Evolutionary conservation across 2,113 vertebrate species (phyloP).

Genomic region (Nothocercus julius): DNA sequence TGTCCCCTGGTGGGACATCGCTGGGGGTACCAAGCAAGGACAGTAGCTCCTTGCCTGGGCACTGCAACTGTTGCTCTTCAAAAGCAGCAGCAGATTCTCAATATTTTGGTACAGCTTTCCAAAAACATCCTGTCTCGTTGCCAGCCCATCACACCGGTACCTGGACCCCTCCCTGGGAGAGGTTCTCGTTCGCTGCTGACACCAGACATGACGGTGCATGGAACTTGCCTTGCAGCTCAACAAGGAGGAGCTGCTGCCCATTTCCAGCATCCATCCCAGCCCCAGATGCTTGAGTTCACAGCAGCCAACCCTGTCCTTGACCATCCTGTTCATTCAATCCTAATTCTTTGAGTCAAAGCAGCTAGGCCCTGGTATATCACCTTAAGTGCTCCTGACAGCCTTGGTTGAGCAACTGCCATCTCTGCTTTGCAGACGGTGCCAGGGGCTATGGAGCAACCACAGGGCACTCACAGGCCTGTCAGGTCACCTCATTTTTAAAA

Average conservation of each 20-base stretch:
- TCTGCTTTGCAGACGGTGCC: background rate
- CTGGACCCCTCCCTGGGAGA: background rate
- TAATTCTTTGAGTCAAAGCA: background rate
- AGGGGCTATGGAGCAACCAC: background rate
- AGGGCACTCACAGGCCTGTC: background rate
- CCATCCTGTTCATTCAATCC: background rate
- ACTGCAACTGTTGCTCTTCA: background rate
- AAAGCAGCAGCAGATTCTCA: background rate
- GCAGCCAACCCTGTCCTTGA: background rate
- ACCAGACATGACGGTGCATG: background rate
- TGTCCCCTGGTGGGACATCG: background rate
- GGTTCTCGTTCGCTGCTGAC: background rate
- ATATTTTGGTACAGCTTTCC: background rate
- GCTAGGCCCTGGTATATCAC: background rate
- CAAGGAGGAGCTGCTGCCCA: background rate
- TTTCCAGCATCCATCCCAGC: background rate
- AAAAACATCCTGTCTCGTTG: background rate
- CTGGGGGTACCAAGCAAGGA: rapidly evolving
- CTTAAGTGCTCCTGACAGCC: conserved; percentile 24
- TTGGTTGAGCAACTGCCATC: background rate
- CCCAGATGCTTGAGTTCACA: background rate
- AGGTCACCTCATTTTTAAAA: background rate
- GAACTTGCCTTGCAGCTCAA: background rate
- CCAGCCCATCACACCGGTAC: background rate
- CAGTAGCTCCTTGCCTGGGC: background rate